phyloP scores from a whole-genome alignment of 2,797 vertebrate species.

The Triplophysa bombifrons region DNA sequence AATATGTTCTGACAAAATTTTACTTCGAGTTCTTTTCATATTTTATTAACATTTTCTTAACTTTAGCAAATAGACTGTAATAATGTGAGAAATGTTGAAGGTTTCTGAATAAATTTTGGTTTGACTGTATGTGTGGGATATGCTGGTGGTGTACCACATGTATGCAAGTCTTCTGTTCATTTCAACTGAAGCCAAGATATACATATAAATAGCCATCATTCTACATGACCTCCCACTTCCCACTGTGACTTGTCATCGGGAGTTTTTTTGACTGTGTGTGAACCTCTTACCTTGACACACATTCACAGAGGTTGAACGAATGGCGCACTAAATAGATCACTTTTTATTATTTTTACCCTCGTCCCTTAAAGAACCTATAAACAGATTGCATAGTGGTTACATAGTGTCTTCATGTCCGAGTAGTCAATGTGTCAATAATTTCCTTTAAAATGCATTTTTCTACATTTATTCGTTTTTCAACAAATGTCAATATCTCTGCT shows the following conservation, averaged over 20 bases:
- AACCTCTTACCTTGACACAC: constrained; percentile 42
- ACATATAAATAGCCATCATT: constrained; percentile 66
- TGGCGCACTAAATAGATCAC: constrained; percentile 14
- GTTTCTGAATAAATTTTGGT: too few relatives aligned
- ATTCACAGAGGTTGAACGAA: constrained; percentile 37
- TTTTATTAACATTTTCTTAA: too few relatives aligned
- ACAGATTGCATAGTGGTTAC: too few relatives aligned
- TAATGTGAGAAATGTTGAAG: too few relatives aligned
- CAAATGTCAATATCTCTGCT: too few relatives aligned
- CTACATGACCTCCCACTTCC: constrained; percentile 59
- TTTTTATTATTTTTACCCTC: background rate
- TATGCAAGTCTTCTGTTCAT: constrained; percentile 53
- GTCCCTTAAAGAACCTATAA: background rate
- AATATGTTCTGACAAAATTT: too few relatives aligned
- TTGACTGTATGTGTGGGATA: too few relatives aligned
- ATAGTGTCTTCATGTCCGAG: background rate
- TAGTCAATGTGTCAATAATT: background rate
- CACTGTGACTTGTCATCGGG: constrained; percentile 34
- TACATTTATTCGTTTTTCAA: too few relatives aligned
- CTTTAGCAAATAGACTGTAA: too few relatives aligned
- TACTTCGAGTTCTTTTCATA: too few relatives aligned
- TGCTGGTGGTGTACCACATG: background rate
- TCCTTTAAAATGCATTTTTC: background rate
- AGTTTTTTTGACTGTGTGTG: constrained; percentile 25
- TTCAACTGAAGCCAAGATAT: constrained; percentile 67